Conservation (phyloP, 2,113 vertebrate genomes). For the Amazona vittata region DNA sequence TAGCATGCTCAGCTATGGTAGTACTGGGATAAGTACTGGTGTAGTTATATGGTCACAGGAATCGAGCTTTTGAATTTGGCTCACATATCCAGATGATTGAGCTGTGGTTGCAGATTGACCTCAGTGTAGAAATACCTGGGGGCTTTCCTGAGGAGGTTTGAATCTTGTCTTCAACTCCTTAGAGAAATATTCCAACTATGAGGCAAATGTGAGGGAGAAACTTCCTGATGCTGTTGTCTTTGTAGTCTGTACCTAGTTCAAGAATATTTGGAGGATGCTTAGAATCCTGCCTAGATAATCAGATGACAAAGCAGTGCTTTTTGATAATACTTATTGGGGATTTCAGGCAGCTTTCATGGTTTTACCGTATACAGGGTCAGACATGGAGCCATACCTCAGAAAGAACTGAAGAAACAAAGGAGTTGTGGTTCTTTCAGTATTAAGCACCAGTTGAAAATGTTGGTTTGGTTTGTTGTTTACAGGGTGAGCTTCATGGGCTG, state of each 20-base stretch:
- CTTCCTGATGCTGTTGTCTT: not conserved
- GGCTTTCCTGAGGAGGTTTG: not conserved
- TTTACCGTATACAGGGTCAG: not conserved
- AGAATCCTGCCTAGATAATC: not conserved
- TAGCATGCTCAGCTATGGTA: not conserved
- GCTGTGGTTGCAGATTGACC: not conserved
- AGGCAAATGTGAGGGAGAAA: not conserved
- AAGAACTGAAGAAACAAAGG: not conserved
- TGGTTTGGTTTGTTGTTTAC: not conserved
- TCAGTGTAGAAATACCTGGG: not conserved
- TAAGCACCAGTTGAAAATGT: not conserved
- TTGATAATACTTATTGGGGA: not conserved
- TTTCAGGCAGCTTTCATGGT: not conserved
- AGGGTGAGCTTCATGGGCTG: not conserved
- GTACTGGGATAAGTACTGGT: not conserved
- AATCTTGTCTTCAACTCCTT: not conserved
- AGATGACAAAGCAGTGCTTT: not conserved
- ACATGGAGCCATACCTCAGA: not conserved
- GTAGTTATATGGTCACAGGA: not conserved
- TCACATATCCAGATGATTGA: not conserved
- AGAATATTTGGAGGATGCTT: not conserved
- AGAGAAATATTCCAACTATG: not conserved
- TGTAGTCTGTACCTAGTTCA: accelerated
- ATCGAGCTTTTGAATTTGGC: not conserved
- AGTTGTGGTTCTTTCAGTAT: not conserved